Base-by-base conservation (phyloP, 2,888 invertebrate genomes). In the Petrophora chlorosata region DNA sequence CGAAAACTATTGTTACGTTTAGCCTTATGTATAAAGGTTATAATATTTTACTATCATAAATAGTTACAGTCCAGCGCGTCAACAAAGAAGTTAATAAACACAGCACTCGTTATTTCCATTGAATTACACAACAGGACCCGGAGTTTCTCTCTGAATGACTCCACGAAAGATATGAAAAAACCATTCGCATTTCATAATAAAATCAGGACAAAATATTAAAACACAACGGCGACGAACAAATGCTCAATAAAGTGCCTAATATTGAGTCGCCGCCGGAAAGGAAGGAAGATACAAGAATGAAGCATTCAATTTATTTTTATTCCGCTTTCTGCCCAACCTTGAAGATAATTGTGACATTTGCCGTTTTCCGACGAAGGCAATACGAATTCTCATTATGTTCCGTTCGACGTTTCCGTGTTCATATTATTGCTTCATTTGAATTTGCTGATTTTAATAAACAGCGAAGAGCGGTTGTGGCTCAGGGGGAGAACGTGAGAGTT, bases 221-320 rank as follows among this genome's bases (percentile, higher is more conserved):
- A 50, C 22, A 48, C 35, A 35, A 30, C 25, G 36, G 33, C 7
- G 8, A 26, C 35, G 32, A 35, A 35, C 47, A 35, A 41, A 47
- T 30, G 28, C 26, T 39, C 43, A 39, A 48, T 43, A 50, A 50
- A 44, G 12, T 25, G 36, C 17, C 42, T 43, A 43, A 44, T 28
- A 44, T 23, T 35, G 42, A 40, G 40, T 34, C 34, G 16, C n/a
- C n/a, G 42, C 30, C 26, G 30, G 29, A 29, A 7, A 40, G 8
- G 5, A 38, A 36, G 19, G 22, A 8, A 61, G 52, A 54, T 48
- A 53, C 54, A 57, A 51, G 57, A 62, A 62, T 61, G 57, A 67
- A 65, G 53, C 44, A 59, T 49, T 61, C 63, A 51, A 61, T 63
- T 58, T 57, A 53, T 57, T 65, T 62, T 62, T 53, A 56, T 58